Evolutionary conservation across 2,888 invertebrate genomes (phyloP).

Genomic region (Galeruca laticollis): DNA sequence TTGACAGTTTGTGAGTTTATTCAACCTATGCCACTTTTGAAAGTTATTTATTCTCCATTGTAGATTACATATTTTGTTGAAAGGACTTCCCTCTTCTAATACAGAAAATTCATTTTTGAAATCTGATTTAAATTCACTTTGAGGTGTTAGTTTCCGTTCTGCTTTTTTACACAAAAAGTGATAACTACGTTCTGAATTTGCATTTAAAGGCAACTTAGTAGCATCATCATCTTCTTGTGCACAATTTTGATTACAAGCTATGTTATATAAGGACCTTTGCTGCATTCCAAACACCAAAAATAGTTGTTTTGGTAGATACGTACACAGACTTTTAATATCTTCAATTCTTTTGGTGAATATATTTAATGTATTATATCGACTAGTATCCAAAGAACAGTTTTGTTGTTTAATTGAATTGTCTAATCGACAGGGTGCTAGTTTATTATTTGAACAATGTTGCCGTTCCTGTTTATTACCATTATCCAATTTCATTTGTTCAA

Average conservation of each 20-base stretch:
- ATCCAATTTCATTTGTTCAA: neutral
- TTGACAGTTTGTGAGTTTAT: slow-evolving; percentile 27
- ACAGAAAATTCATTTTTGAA: slow-evolving; percentile 33
- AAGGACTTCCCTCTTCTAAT: slow-evolving; percentile 32
- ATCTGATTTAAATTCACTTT: slow-evolving; percentile 28
- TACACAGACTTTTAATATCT: neutral
- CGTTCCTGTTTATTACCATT: neutral
- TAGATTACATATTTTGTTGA: slow-evolving; percentile 38
- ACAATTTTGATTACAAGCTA: neutral
- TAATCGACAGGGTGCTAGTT: neutral
- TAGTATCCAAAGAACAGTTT: neutral
- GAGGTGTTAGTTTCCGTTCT: slow-evolving; percentile 27
- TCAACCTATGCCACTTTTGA: slow-evolving; percentile 44
- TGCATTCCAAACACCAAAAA: neutral
- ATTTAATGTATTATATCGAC: neutral
- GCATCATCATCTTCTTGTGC: neutral
- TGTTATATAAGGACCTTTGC: neutral
- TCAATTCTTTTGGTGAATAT: neutral
- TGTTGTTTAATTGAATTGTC: neutral
- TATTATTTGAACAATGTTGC: too few species aligned
- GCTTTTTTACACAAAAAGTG: slow-evolving; percentile 41
- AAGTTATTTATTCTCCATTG: slow-evolving; percentile 46
- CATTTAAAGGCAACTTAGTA: neutral
- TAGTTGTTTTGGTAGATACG: neutral
- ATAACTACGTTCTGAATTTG: slow-evolving; percentile 39